Conservation (phyloP, 2,797 vertebrate genomes). For the Tragopan temminckii region DNA sequence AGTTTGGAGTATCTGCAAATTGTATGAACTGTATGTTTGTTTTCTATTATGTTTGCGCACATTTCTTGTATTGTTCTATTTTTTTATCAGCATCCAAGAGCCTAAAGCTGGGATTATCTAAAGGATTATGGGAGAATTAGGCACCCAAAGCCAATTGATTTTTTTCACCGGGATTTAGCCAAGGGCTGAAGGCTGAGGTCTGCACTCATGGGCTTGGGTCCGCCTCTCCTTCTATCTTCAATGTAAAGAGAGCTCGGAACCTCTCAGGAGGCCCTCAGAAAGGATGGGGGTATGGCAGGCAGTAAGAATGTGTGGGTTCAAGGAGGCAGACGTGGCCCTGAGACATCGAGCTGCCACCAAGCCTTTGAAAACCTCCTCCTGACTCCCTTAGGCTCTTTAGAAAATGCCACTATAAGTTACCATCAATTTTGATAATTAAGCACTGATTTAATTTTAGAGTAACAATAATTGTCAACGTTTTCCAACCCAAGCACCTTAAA, state of each 20-base stretch:
- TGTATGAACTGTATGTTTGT: background rate
- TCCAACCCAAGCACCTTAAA: conserved; percentile 64
- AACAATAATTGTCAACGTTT: conserved; percentile 73
- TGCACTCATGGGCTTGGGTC: background rate
- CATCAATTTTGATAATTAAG: conserved; percentile 70
- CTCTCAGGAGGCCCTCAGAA: background rate
- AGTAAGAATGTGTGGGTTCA: background rate
- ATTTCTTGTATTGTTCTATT: background rate
- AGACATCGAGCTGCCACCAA: background rate
- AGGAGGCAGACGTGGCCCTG: conserved; percentile 29
- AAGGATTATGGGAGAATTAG: conserved; percentile 66
- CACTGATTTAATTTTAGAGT: conserved; percentile 69
- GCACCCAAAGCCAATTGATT: conserved; percentile 64
- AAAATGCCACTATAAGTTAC: conserved; percentile 59
- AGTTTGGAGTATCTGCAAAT: conserved; percentile 38
- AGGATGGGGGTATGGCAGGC: background rate
- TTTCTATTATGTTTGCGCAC: background rate
- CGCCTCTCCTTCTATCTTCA: background rate
- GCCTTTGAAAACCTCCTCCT: conserved; percentile 56
- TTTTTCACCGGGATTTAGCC: conserved; percentile 46
- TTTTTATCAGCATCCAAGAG: conserved; percentile 4
- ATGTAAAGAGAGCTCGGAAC: background rate
- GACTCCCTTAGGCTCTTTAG: conserved; percentile 49
- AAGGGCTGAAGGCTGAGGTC: conserved; percentile 5
- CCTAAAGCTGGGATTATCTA: conserved; percentile 62